A percentile compares a stretch with the other conserved stretches of the same genome.
These are phyloP conservation scores for Epicampocera succincta DNA, from an alignment of 2,888 invertebrate species.

Conservation along the genomic window DNA sequence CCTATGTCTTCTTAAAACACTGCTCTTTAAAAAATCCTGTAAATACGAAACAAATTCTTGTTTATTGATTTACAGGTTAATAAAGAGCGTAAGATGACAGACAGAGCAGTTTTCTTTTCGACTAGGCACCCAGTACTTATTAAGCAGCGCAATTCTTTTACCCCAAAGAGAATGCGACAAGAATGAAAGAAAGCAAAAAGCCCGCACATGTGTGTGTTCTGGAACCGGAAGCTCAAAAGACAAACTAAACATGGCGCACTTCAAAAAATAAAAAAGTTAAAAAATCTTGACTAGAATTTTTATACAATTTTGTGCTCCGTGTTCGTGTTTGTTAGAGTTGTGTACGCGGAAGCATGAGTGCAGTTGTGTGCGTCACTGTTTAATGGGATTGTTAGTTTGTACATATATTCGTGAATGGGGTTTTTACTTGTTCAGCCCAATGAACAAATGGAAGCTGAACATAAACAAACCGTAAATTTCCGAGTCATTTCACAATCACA, in stretches of 20 bases:
- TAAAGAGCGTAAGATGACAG: no score
- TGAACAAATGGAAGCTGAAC: no score
- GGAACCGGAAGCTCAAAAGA: conserved; percentile 79
- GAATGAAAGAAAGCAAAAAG: conserved; percentile 50
- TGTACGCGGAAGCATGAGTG: conserved; percentile 49
- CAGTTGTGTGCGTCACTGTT: not conserved
- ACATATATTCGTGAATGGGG: not conserved
- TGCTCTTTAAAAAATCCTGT: no score
- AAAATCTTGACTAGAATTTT: conserved; percentile 64
- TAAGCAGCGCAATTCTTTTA: conserved; percentile 32
- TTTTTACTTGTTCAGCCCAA: conserved; percentile 10
- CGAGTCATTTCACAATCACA: no score
- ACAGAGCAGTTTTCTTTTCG: no score
- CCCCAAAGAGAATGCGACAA: conserved; percentile 46
- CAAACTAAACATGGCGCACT: conserved; percentile 80
- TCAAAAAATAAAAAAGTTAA: conserved; percentile 58
- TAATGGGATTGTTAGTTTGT: not conserved
- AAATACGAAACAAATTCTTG: not conserved
- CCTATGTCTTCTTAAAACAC: no score
- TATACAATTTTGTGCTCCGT: conserved; percentile 70
- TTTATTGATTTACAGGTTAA: not conserved
- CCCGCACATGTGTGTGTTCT: conserved; percentile 46
- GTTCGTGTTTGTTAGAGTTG: conserved; percentile 26
- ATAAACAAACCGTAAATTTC: no score
- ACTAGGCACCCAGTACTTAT: conserved; percentile 32